Evolutionary conservation across 2,888 invertebrate species (phyloP).

Genomic region (Drosophila mercatorum): DNA sequence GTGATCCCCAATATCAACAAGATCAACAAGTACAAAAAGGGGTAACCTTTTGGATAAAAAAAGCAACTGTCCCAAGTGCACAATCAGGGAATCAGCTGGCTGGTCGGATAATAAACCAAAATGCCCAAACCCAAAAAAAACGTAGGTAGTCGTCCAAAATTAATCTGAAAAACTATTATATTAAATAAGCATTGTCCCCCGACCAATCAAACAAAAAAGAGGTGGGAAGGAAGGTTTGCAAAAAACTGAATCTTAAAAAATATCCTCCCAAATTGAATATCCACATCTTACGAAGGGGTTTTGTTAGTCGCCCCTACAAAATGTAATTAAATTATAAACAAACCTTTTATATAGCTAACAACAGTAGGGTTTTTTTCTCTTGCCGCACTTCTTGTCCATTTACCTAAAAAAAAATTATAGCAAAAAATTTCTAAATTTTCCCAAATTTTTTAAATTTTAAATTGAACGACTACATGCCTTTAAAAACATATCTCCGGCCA

Average conservation of each 20-base stretch:
- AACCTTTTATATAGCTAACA: constrained; percentile 97
- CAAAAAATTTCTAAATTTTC: background rate
- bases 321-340: constrained; percentile 82
- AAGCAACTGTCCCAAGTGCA: constrained; percentile 34
- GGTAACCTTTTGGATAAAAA: background rate
- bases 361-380: constrained; percentile 97
- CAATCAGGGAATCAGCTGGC: constrained; percentile 28
- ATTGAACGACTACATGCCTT: constrained; percentile 86
- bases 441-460: background rate
- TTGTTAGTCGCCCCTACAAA: too few relatives aligned
- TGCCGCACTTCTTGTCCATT: constrained; percentile 96
- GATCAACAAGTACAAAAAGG: background rate
- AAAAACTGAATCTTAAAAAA: background rate
- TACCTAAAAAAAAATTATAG: constrained; percentile 87
- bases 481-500: constrained; percentile 96
- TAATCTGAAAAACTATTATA: background rate
- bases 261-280: background rate
- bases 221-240: background rate
- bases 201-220: background rate
- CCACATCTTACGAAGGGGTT: background rate
- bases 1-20: background rate
- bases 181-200: background rate
- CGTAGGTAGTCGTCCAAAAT: background rate
- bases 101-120: constrained; percentile 45
- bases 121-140: constrained; percentile 14